These are phyloP conservation scores for Corbicula japonica DNA, from an alignment of 2,888 invertebrate genomes.

Conservation along the genomic window DNA sequence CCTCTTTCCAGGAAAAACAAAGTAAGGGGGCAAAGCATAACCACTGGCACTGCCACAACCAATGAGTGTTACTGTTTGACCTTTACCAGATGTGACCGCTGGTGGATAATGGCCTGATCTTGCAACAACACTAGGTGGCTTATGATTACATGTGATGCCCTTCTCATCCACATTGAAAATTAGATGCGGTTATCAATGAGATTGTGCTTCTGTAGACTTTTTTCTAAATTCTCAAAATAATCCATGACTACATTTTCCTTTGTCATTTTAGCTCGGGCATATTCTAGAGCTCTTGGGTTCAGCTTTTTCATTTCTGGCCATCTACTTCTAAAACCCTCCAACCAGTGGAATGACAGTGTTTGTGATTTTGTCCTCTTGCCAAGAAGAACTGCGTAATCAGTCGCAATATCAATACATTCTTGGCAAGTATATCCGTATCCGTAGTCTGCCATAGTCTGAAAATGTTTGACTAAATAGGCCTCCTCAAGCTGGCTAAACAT, in stretches of 20 bases:
- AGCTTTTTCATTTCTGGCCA: conserved; percentile 42
- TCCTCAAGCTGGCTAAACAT: conserved; percentile 26
- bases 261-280: conserved; percentile 8
- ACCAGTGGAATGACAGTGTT: conserved; percentile 25
- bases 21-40: conserved; percentile 30
- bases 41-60: conserved; percentile 32
- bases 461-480: conserved; percentile 25
- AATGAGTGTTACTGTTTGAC: conserved; percentile 27
- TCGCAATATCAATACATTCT: conserved; percentile 25
- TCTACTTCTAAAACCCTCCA: conserved; percentile 24
- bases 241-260: neutral
- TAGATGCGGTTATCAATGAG: conserved; percentile 26
- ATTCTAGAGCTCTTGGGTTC: conserved; percentile 25
- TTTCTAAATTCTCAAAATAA: no score
- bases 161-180: no score
- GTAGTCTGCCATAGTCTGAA: conserved; percentile 28
- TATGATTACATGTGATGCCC: no score
- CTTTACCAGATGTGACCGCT: conserved; percentile 18
- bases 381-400: conserved; percentile 24
- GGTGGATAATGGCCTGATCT: neutral
- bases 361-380: neutral
- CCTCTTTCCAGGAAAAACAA: conserved; percentile 53
- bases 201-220: conserved; percentile 21
- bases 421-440: conserved; percentile 41
- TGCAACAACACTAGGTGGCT: conserved; percentile 26